Base-by-base conservation (phyloP, 2,888 invertebrate genomes). In the Oscheius myriophilus region DNA sequence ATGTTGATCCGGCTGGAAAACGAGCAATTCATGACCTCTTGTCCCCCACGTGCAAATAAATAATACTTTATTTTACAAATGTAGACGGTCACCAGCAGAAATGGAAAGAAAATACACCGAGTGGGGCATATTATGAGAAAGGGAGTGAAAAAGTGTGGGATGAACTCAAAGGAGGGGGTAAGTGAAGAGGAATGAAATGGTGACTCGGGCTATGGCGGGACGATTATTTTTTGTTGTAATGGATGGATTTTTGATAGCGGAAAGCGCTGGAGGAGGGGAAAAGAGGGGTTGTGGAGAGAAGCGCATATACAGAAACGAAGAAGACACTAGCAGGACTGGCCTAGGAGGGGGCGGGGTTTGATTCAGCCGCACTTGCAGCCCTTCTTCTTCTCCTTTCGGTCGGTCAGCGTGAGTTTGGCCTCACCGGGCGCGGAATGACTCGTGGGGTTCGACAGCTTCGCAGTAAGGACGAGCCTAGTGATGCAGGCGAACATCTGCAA, bases 381-480 rank as follows among this genome's bases (percentile, higher is more conserved):
- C 69, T 77, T 77, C 53, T 75, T 75, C 67, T 78, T 78, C 43
- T 75, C 72, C 26, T 73, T 68, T 12, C 43, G 18, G 51, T 73
- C 73, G 33, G 59, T 73, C 57, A 77, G 53, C 16, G 73, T 71
- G 12, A 67, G 51, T 21, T 69, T 62, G 2, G 72, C 75, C 18
- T 69, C 72, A 25, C 73, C 71, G 7, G 62, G 45, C 14, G 62
- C 70, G 9, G 49, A 49, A 43, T 72, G 72, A 51, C 62, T 64
- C 33, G 70, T 57, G n/a, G 80, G 82, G 43, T 75, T 72, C 1
- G 81, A 63, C 49, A 82, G 91, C 89, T 95, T 95, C 74, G 92
- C 92, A 87, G 91, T 90, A 87, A 95, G 90, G 81, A 95, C 95
- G 90, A 93, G 91, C 80, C 91, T 91, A 69, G 92, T 92, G 82